Evolutionary conservation across 2,888 invertebrate species (phyloP).

Genomic region (Melangyna quadrimaculata): DNA sequence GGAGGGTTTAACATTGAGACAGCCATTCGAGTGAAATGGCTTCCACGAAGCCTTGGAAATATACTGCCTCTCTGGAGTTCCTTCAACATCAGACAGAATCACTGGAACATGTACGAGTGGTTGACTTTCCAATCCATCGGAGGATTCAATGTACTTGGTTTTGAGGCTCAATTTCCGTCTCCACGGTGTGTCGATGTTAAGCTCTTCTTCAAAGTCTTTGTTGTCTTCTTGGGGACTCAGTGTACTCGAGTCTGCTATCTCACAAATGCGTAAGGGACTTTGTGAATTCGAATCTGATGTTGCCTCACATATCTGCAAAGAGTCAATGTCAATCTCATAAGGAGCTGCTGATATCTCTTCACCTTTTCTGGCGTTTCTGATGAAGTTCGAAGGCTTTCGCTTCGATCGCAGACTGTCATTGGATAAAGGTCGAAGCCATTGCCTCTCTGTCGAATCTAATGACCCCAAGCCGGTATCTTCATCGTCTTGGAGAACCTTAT

Average conservation of each 20-base stretch:
- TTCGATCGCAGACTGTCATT: not conserved
- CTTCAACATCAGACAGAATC: not conserved
- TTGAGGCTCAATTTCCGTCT: slow-evolving; percentile 39
- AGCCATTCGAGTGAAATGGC: slow-evolving; percentile 73
- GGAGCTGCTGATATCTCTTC: slow-evolving; percentile 31
- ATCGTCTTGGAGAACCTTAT: slow-evolving; percentile 25
- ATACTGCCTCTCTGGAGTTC: slow-evolving; percentile 27
- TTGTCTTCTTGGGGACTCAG: not conserved
- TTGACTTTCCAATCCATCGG: not conserved
- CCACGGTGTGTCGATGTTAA: slow-evolving; percentile 43
- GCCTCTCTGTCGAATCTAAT: slow-evolving; percentile 48
- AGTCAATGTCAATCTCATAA: slow-evolving; percentile 51
- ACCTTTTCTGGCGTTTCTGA: not conserved
- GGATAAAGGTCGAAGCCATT: slow-evolving; percentile 19
- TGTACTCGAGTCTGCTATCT: not conserved
- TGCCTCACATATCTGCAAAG: slow-evolving; percentile 55
- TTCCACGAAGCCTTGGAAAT: slow-evolving; percentile 39
- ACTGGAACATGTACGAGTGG: not conserved
- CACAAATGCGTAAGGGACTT: not conserved
- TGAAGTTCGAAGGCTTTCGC: not conserved
- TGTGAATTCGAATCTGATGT: slow-evolving; percentile 49
- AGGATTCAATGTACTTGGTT: slow-evolving; percentile 42
- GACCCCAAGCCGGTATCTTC: slow-evolving; percentile 61
- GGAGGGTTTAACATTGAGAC: slow-evolving; percentile 75
- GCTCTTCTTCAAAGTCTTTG: slow-evolving; percentile 30